Conservation (phyloP, 2,888 invertebrate genomes). For the Nysson spinosus region DNA sequence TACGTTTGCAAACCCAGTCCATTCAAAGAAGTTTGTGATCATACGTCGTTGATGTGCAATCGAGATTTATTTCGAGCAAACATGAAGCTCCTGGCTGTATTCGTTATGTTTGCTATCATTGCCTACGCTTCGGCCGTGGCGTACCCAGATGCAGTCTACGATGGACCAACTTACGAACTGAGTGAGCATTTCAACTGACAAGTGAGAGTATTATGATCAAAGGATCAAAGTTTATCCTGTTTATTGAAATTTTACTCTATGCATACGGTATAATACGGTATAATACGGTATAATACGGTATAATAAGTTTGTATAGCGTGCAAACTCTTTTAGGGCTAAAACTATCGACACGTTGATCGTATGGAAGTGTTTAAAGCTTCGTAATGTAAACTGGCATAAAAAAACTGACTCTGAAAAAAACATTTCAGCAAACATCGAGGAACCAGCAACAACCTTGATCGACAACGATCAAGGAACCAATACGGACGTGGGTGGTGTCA, state of each 20-base stretch:
- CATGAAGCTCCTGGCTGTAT: constrained; percentile 38
- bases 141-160: constrained; percentile 17
- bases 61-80: not conserved
- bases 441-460: not conserved
- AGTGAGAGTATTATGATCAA: no score
- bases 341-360: no score
- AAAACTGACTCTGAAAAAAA: no score
- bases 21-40: not conserved
- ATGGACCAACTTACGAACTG: constrained; percentile 37
- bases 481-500: not conserved
- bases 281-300: no score
- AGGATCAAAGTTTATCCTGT: no score
- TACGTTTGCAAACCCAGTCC: not conserved
- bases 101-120: constrained; percentile 9
- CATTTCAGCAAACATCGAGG: not conserved
- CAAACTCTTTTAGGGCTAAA: no score
- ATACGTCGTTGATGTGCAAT: not conserved
- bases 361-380: no score
- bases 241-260: no score
- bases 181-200: constrained; percentile 20
- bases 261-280: no score
- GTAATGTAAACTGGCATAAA: no score
- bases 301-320: no score
- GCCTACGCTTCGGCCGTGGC: constrained; percentile 8
- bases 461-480: not conserved